Evolutionary conservation across 2,888 invertebrate genomes (phyloP).

Genomic region (Agrypnus murinus): DNA sequence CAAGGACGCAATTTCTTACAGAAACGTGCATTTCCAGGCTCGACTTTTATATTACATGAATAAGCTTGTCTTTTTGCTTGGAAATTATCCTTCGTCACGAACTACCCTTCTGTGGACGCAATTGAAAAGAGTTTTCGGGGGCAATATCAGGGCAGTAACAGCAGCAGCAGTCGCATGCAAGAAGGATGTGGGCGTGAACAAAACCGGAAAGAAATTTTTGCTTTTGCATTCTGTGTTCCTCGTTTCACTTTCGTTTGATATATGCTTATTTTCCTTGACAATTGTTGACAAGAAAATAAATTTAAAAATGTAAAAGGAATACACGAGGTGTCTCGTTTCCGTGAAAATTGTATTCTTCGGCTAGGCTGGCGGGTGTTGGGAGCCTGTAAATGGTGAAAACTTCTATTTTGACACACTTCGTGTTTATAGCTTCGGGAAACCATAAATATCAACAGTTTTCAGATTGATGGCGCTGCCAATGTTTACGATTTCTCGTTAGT

Average conservation of each 20-base stretch:
- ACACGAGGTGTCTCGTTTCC: slow-evolving; percentile 37
- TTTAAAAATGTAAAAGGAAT: slow-evolving; percentile 41
- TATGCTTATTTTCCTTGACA: slow-evolving; percentile 41
- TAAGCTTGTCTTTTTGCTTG: slow-evolving; percentile 23
- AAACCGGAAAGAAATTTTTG: slow-evolving; percentile 30
- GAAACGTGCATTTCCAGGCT: slow-evolving; percentile 3
- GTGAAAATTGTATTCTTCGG: slow-evolving; percentile 40
- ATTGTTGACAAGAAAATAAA: slow-evolving; percentile 44
- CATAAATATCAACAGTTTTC: slow-evolving; percentile 55
- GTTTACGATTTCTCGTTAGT: slow-evolving; percentile 41
- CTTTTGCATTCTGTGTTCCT: slow-evolving; percentile 26
- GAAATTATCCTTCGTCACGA: slow-evolving; percentile 25
- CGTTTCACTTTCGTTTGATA: slow-evolving; percentile 41
- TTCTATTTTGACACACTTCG: slow-evolving; percentile 50
- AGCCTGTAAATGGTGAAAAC: slow-evolving; percentile 37
- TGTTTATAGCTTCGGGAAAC: slow-evolving; percentile 51
- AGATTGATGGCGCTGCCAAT: slow-evolving; percentile 43
- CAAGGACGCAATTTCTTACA: slow-evolving; percentile 8
- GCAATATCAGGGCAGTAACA: too few species aligned
- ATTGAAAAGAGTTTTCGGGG: slow-evolving; percentile 30
- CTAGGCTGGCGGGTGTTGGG: slow-evolving; percentile 31
- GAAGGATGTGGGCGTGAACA: slow-evolving; percentile 1
- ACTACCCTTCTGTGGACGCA: slow-evolving; percentile 16
- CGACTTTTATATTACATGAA: slow-evolving; percentile 23
- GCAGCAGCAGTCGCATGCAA: too few species aligned